phyloP scores from a whole-genome alignment of 2,797 vertebrate species.

The Thamnophis elegans region DNA sequence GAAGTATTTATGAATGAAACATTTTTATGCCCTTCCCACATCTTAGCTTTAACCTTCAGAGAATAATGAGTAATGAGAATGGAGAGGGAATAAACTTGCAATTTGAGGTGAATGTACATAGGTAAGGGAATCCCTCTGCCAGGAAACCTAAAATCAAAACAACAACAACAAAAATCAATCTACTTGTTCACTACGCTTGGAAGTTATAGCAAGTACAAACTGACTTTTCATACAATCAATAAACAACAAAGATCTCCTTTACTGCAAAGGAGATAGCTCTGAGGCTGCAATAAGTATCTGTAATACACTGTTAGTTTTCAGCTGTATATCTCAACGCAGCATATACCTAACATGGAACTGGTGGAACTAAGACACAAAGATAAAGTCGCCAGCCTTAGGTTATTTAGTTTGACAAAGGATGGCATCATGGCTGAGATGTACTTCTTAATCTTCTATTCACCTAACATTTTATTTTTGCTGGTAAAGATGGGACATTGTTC shows the following conservation, averaged over 20 bases:
- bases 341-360: background rate
- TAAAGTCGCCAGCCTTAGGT: background rate
- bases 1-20: constrained; percentile 4
- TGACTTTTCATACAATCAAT: constrained; percentile 17
- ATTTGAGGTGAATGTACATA: background rate
- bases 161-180: constrained; percentile 10
- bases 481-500: background rate
- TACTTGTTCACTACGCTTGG: constrained; percentile 17
- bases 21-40: constrained; percentile 4
- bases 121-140: background rate
- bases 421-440: background rate
- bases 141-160: constrained; percentile 18
- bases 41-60: background rate
- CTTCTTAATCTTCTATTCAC: background rate
- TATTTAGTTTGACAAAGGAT: background rate
- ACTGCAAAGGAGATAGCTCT: background rate
- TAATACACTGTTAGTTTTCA: background rate
- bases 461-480: background rate
- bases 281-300: background rate
- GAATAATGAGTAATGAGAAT: background rate
- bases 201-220: constrained; percentile 25
- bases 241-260: constrained; percentile 9
- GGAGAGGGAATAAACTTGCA: background rate
- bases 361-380: background rate
- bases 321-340: background rate